Evolutionary conservation across 2,797 vertebrate species (phyloP), one percentile per base, ranked within the genome.

Genomic region (Lophius americanus): DNA sequence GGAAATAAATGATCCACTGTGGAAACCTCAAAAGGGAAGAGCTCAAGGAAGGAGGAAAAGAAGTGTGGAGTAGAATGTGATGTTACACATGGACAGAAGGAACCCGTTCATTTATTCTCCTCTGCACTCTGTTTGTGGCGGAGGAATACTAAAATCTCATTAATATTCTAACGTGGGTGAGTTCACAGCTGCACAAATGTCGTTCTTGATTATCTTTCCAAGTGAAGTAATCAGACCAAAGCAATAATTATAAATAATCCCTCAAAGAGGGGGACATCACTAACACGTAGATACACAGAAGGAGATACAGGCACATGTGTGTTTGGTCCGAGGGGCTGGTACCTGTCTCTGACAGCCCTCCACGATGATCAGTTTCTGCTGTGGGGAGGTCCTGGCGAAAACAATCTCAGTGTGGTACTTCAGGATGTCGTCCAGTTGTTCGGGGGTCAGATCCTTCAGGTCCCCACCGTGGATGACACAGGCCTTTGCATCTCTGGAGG

Each of bases 341-440:
- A 98, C 96, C 96, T 98, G 97, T 82, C 97, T 85, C 90, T 99
- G 97, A 81, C 97, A 99, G 71, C 97, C 97, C 78, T 99, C 97
- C 84, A 99, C 97, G 0, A 98, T 99, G 82, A 98, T 98, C 8
- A 98, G 95, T 68, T 98, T 98, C 92, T 23, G 23, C 23, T 23
- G 23, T 23, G 23, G 23, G 23, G 23, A 23, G 23, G 97, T 99
- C 80, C 97, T 93, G 87, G 97, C 97, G 48, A 99, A 99, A 51
- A 99, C 97, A 0, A 99, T 99, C 91, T 99, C 97, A 0, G 97
- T 99, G 82, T 99, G 97, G 83, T 96, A 65, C 46, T 89, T 92
- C 41, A 99, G 80, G 70, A 99, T 95, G 78, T 98, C 96, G 47
- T 98, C 97, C 1, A 99, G 85, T 42, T 96, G 95, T 65, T 98